Conservation (phyloP, 2,113 vertebrate species). For the Onychorhynchus coronatus region DNA sequence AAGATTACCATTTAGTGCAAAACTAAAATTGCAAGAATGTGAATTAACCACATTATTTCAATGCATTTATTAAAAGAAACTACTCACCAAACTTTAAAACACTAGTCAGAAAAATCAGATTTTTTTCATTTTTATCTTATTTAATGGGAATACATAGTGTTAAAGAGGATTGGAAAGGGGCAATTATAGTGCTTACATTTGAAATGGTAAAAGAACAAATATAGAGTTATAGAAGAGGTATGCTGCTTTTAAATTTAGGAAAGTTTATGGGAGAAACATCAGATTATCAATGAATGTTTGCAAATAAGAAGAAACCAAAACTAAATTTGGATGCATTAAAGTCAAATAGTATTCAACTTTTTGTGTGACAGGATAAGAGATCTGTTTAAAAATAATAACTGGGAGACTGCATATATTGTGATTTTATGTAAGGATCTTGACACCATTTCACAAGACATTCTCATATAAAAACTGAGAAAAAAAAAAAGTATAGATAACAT, state of each 20-base stretch:
- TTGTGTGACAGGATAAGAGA: neutral
- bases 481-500: neutral
- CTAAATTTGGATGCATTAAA: neutral
- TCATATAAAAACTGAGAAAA: neutral
- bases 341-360: neutral
- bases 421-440: neutral
- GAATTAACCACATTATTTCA: neutral
- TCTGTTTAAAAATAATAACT: neutral
- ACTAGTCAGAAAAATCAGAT: neutral
- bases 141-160: neutral
- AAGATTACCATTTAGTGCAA: neutral
- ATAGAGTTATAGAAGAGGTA: neutral
- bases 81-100: neutral
- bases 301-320: neutral
- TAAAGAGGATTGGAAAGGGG: neutral
- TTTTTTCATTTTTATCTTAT: neutral
- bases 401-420: neutral
- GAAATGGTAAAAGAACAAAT: neutral
- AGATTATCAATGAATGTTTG: neutral
- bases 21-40: neutral
- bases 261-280: neutral
- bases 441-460: neutral
- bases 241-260: neutral
- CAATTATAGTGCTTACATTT: neutral
- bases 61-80: neutral